phyloP scores from a whole-genome alignment of 2,797 vertebrate species.

The Sorex maritimensis region DNA sequence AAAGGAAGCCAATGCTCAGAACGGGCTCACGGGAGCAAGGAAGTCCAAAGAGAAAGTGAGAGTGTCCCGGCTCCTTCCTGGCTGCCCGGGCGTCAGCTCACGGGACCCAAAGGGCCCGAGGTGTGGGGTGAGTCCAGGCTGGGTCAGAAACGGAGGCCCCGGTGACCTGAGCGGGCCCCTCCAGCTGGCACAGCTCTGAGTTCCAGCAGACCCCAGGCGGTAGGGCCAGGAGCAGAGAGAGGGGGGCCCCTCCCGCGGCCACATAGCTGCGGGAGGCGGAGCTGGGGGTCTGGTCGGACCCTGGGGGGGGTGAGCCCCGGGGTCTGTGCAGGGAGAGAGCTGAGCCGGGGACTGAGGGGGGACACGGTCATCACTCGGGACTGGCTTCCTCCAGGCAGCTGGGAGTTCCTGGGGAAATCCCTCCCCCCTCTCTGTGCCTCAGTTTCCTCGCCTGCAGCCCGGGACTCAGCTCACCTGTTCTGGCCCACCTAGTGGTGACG shows the following conservation, averaged over 20 bases:
- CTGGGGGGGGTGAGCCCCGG: not conserved
- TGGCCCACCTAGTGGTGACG: not conserved
- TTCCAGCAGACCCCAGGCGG: not conserved
- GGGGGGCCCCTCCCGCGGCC: not conserved
- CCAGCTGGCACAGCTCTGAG: not conserved
- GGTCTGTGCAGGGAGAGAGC: not conserved
- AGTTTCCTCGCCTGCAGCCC: not conserved
- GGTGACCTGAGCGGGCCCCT: not conserved
- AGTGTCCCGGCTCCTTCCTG: no score
- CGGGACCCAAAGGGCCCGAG: not conserved
- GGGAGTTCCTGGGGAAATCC: not conserved
- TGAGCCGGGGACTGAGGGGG: not conserved
- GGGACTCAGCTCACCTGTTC: not conserved
- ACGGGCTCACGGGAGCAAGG: not conserved
- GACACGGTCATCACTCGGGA: not conserved
- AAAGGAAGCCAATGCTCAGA: not conserved
- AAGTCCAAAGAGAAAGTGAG: not conserved
- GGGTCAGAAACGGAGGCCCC: not conserved
- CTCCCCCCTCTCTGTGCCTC: slow-evolving; percentile 8
- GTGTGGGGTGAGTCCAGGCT: not conserved
- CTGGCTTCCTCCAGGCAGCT: not conserved
- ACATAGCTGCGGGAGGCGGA: slow-evolving; percentile 28
- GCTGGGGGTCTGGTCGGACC: not conserved
- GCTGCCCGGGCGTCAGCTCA: not conserved
- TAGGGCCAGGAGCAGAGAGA: slow-evolving; percentile 45